Percentiles rank a stretch among this genome's conserved stretches.
Conservation (phyloP, 2,888 invertebrate species). For the Leucophora obtusa region DNA sequence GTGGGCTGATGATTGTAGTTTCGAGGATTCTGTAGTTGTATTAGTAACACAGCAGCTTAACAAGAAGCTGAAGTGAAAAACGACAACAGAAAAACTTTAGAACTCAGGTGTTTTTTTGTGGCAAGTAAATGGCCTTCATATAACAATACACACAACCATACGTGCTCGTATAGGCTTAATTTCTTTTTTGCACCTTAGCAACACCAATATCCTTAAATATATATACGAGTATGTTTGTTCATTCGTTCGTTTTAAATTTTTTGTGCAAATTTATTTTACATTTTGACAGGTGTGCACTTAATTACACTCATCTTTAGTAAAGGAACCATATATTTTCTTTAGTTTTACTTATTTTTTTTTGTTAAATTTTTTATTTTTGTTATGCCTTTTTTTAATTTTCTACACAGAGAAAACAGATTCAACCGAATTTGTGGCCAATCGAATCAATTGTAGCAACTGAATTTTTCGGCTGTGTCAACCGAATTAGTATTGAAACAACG, state of each 20-base stretch:
- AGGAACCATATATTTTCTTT: constrained; percentile 26
- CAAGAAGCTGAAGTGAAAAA: neutral
- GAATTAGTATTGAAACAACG: no score
- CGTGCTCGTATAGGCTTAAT: neutral
- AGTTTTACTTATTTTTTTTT: neutral
- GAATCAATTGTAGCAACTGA: no score
- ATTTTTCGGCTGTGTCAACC: no score
- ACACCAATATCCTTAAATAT: neutral
- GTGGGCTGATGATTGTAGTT: neutral
- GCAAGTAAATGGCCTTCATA: constrained; percentile 42
- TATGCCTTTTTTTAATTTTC: neutral
- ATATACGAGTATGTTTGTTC: neutral
- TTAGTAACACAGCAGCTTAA: neutral
- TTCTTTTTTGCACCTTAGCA: neutral
- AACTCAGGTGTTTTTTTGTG: constrained; percentile 44
- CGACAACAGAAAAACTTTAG: constrained; percentile 16
- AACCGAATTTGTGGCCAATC: no score
- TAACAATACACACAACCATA: neutral
- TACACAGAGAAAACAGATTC: no score
- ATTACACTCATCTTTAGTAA: constrained; percentile 40
- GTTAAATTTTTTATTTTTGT: neutral
- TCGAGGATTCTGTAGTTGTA: neutral
- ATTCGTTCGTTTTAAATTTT: neutral
- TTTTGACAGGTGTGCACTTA: constrained; percentile 44
- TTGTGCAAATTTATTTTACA: constrained; percentile 23